Percentiles rank a stretch among this genome's conserved stretches.
Evolutionary conservation across 2,797 vertebrate species (phyloP).

Genomic region (Ctenosaura bakeri): DNA sequence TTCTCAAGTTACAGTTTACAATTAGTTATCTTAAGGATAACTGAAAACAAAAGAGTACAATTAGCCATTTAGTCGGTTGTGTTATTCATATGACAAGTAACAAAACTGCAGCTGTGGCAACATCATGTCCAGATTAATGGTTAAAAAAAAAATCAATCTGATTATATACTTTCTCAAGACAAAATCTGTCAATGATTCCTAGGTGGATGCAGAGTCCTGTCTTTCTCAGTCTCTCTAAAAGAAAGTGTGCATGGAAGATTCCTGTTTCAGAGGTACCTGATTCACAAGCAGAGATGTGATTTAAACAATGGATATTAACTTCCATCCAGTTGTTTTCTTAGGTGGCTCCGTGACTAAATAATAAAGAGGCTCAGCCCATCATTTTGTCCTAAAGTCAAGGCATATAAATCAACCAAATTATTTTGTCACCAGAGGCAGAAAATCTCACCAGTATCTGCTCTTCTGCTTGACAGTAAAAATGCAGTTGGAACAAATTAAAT

Average conservation of each 20-base stretch:
- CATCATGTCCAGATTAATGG: conserved; percentile 50
- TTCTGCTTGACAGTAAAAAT: too few species aligned
- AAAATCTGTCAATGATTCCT: conserved; percentile 29
- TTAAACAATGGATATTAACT: neutral
- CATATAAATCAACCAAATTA: neutral
- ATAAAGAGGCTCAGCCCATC: neutral
- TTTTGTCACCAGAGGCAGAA: neutral
- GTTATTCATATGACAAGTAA: conserved; percentile 28
- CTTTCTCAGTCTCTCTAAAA: conserved; percentile 25
- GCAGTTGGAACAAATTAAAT: too few species aligned
- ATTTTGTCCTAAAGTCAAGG: neutral
- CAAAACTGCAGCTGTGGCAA: conserved; percentile 1
- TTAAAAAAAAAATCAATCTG: conserved; percentile 24
- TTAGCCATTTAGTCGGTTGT: conserved; percentile 11
- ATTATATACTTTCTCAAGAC: conserved; percentile 46
- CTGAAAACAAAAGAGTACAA: neutral
- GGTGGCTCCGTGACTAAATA: neutral
- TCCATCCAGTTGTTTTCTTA: neutral
- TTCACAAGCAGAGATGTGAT: neutral
- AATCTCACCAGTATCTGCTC: neutral
- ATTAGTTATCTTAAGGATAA: too few species aligned
- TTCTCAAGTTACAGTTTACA: too few species aligned
- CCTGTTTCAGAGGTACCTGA: neutral
- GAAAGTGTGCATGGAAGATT: neutral
- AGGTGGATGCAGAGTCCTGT: neutral